Conservation (phyloP, 2,888 invertebrate genomes). For the Shargacucullia verbasci region DNA sequence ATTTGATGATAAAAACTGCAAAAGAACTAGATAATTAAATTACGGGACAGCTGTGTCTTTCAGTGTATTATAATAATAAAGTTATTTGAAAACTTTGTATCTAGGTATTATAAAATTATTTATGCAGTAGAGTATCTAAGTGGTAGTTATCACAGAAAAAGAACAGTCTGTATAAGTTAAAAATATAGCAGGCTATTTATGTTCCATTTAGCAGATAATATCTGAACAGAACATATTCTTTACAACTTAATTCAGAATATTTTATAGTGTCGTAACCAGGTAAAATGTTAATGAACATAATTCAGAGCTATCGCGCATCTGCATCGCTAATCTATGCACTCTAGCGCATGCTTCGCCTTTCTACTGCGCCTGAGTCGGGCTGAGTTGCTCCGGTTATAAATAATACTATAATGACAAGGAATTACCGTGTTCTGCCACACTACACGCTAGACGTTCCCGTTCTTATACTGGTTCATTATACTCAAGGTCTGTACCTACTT, state of each 20-base stretch:
- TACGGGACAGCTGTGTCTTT: conserved; percentile 9
- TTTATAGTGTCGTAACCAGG: conserved; percentile 29
- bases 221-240: conserved; percentile 47
- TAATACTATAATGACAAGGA: conserved; percentile 87
- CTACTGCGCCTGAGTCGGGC: conserved; percentile 69
- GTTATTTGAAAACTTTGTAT: neutral
- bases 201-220: conserved; percentile 33
- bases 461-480: conserved; percentile 76
- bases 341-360: conserved; percentile 66
- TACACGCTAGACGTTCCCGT: conserved; percentile 76
- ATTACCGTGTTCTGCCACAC: conserved; percentile 83
- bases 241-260: conserved; percentile 50
- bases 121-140: neutral
- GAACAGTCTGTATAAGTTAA: conserved; percentile 3
- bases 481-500: conserved; percentile 71
- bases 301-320: conserved; percentile 52
- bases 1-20: neutral
- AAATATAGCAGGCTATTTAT: conserved; percentile 26
- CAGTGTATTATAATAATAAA: conserved; percentile 1
- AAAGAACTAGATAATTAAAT: conserved; percentile 11
- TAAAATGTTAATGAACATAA: conserved; percentile 51
- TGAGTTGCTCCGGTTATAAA: conserved; percentile 80
- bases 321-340: conserved; percentile 61
- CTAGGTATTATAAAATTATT: conserved; percentile 3
- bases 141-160: conserved; percentile 5